phyloP scores from a whole-genome alignment of 2,888 invertebrate species.

The Athalia rosae region DNA sequence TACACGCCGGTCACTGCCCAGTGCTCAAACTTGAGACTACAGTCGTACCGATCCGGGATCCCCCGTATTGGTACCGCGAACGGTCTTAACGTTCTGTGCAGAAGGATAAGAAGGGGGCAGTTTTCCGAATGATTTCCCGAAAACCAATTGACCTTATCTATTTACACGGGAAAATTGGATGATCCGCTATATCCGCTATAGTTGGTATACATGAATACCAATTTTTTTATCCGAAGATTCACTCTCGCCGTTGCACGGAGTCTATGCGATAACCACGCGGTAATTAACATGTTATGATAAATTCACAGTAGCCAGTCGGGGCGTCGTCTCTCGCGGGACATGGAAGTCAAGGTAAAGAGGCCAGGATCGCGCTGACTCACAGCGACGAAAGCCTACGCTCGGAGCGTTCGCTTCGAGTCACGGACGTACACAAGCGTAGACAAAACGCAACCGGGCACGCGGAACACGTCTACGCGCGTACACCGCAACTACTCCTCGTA shows the following conservation, averaged over 20 bases:
- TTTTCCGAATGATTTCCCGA: background rate
- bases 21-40: conserved; percentile 54
- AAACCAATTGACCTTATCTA: background rate
- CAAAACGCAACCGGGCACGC: conserved; percentile 11
- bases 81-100: no score
- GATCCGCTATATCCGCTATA: no score
- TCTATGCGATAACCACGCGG: background rate
- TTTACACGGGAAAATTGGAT: background rate
- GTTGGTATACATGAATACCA: background rate
- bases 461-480: no score
- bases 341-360: conserved; percentile 67
- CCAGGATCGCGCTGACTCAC: conserved; percentile 58
- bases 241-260: background rate
- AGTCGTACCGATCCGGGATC: conserved; percentile 43
- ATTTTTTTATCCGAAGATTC: background rate
- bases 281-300: conserved; percentile 23
- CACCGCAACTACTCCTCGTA: no score
- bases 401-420: conserved; percentile 26
- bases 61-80: no score
- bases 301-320: conserved; percentile 40
- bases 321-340: conserved; percentile 54
- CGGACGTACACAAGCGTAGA: background rate
- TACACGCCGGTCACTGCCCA: conserved; percentile 49
- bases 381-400: conserved; percentile 16
- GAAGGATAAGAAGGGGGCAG: background rate